These are phyloP conservation scores for Hipposideros larvatus DNA, from an alignment of 2,797 vertebrate species.

Conservation along the genomic window DNA sequence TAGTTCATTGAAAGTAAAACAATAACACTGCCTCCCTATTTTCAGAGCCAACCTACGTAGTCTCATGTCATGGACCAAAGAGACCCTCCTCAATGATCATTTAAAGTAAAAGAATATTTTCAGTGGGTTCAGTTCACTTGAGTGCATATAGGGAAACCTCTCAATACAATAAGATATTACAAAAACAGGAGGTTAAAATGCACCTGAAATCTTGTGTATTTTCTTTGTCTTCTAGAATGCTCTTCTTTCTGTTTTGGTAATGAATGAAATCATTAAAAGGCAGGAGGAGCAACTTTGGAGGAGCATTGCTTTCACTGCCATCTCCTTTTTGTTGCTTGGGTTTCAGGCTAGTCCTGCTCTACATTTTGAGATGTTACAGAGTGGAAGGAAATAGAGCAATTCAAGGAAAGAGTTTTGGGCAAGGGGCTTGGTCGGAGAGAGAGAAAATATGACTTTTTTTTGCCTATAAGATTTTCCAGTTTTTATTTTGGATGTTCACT, in stretches of 20 bases:
- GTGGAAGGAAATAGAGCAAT: conserved; percentile 1
- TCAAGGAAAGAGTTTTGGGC: background rate
- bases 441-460: background rate
- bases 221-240: background rate
- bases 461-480: background rate
- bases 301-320: background rate
- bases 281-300: background rate
- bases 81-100: background rate
- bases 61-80: background rate
- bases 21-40: background rate
- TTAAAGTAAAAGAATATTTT: conserved; percentile 41
- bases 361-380: background rate
- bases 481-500: background rate
- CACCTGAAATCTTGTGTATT: background rate
- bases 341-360: background rate
- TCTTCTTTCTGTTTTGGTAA: background rate
- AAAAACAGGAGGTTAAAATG: conserved; percentile 22
- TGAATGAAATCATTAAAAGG: background rate
- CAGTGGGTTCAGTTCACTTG: background rate
- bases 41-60: background rate
- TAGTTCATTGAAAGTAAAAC: background rate
- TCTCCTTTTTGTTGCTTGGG: background rate
- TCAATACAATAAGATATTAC: background rate
- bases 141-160: background rate
- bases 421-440: background rate